Conservation (phyloP, 1,140 invertebrate genomes). For the Augochlora pura region DNA sequence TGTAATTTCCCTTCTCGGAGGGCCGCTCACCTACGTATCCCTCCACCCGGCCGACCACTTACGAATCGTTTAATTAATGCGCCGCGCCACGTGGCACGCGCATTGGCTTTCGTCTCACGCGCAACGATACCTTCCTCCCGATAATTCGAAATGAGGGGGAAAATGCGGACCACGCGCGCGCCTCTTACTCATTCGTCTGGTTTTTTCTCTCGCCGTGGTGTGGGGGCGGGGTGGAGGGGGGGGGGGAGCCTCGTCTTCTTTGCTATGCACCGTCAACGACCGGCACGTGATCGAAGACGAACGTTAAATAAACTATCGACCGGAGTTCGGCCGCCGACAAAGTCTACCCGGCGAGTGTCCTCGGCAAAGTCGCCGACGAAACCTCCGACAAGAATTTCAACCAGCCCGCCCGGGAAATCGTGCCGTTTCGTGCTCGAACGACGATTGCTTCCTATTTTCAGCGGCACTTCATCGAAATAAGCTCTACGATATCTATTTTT, state of each 20-base stretch:
- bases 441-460: no score
- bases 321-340: slow-evolving; percentile 21
- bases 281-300: slow-evolving; percentile 32
- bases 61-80: slow-evolving; percentile 70
- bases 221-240: no score
- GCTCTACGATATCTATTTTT: no score
- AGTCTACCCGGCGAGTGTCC: not conserved
- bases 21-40: slow-evolving; percentile 60
- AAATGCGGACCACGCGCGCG: slow-evolving; percentile 49
- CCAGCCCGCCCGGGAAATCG: not conserved
- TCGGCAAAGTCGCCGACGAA: slow-evolving; percentile 20
- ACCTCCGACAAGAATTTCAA: slow-evolving; percentile 13
- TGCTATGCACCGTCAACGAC: slow-evolving; percentile 49
- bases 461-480: no score
- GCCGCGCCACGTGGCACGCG: slow-evolving; percentile 69
- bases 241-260: not conserved
- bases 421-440: no score
- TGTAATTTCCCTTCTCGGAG: slow-evolving; percentile 47
- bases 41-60: slow-evolving; percentile 63
- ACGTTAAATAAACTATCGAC: slow-evolving; percentile 29
- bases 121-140: slow-evolving; percentile 62
- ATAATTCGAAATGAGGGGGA: slow-evolving; percentile 52
- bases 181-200: slow-evolving; percentile 41
- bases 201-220: not conserved
- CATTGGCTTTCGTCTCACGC: slow-evolving; percentile 68